Evolutionary conservation across 2,797 vertebrate genomes (phyloP).

Genomic region (Notolabrus celidotus): DNA sequence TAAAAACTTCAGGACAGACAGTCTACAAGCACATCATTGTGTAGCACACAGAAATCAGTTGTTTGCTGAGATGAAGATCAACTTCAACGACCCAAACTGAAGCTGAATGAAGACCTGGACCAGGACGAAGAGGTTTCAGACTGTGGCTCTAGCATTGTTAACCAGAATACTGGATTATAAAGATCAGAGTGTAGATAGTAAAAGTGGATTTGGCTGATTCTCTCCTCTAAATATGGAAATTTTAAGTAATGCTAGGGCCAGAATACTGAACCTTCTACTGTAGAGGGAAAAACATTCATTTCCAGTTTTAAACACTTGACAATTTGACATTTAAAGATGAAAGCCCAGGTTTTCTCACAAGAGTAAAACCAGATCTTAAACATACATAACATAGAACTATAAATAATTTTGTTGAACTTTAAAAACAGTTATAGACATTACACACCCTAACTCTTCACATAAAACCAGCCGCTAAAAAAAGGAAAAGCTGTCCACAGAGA

Average conservation of each 20-base stretch:
- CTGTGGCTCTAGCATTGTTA: background rate
- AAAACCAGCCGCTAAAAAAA: slow-evolving; percentile 5
- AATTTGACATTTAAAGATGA: background rate
- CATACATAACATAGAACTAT: background rate
- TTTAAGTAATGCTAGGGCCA: background rate
- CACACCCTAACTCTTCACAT: background rate
- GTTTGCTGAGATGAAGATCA: slow-evolving; percentile 36
- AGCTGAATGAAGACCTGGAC: background rate
- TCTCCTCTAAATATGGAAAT: background rate
- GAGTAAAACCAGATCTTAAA: background rate
- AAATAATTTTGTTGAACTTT: background rate
- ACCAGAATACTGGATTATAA: background rate
- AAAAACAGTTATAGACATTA: background rate
- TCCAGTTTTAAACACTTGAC: background rate
- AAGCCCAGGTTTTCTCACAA: background rate
- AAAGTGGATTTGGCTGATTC: background rate
- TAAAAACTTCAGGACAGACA: too few species aligned
- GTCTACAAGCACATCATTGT: too few species aligned
- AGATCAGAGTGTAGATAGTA: background rate
- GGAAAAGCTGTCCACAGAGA: background rate
- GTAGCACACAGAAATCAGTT: background rate
- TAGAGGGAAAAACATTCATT: background rate
- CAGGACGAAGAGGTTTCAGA: slow-evolving; percentile 24
- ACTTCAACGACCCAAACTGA: slow-evolving; percentile 34
- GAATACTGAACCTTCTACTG: slow-evolving; percentile 26